Conservation (phyloP, 2,888 invertebrate species). For the Melanostoma mellinum region DNA sequence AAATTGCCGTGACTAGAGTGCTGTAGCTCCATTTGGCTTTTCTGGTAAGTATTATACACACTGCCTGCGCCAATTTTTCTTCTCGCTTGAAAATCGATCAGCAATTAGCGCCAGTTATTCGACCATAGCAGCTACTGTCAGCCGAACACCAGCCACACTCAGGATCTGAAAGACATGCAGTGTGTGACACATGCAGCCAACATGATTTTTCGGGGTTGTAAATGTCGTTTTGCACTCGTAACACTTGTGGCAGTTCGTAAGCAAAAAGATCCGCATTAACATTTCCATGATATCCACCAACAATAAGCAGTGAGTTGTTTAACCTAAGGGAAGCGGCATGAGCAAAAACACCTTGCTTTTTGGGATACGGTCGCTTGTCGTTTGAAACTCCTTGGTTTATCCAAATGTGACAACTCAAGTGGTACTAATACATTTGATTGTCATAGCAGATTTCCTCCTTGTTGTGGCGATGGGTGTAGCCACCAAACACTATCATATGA, state of each 20-base stretch:
- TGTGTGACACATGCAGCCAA: constrained; percentile 87
- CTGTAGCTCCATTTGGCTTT: constrained; percentile 91
- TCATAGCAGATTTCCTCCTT: constrained; percentile 97
- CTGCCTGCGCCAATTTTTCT: constrained; percentile 83
- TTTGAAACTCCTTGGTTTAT: constrained; percentile 92
- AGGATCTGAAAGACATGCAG: constrained; percentile 93
- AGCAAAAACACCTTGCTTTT: constrained; percentile 94
- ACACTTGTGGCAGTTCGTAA: constrained; percentile 92
- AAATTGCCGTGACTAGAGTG: constrained; percentile 89
- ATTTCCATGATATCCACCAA: constrained; percentile 96
- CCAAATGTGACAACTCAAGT: constrained; percentile 95
- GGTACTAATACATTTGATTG: constrained; percentile 96
- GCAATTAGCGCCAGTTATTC: constrained; percentile 93
- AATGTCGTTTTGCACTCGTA: constrained; percentile 86
- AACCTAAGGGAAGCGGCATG: constrained; percentile 92
- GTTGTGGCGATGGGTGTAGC: constrained; percentile 96
- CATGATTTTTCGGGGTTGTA: constrained; percentile 91
- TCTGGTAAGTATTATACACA: constrained; percentile 86
- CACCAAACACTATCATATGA: constrained; percentile 96
- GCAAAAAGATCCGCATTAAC: constrained; percentile 94
- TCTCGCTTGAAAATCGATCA: constrained; percentile 87
- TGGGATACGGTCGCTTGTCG: constrained; percentile 88
- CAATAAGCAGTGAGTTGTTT: constrained; percentile 92
- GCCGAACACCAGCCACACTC: constrained; percentile 97
- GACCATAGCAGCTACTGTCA: constrained; percentile 90